Conservation (phyloP, 1,140 invertebrate genomes). For the Cyclargus thomasi region DNA sequence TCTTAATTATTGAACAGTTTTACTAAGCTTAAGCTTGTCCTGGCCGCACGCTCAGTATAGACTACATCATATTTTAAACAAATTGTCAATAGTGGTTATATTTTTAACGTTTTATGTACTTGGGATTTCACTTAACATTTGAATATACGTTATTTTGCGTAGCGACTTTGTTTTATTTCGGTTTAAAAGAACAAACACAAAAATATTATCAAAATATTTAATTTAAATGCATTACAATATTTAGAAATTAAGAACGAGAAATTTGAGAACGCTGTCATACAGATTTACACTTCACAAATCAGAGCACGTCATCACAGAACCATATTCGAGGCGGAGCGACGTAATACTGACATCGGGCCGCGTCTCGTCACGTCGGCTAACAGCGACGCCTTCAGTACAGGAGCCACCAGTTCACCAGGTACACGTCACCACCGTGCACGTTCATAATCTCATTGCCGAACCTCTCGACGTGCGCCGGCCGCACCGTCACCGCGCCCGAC, state of each 20-base stretch:
- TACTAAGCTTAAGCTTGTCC: too few species aligned
- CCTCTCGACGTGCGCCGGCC: not conserved
- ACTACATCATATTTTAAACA: not conserved
- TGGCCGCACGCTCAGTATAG: too few species aligned
- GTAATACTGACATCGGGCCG: not conserved
- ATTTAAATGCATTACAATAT: not conserved
- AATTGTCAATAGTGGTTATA: not conserved
- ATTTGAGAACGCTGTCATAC: not conserved
- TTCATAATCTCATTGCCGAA: not conserved
- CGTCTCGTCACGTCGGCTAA: too few species aligned
- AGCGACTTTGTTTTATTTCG: not conserved
- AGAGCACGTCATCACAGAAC: not conserved
- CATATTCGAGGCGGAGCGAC: not conserved
- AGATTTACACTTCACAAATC: not conserved
- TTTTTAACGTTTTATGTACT: constrained; percentile 1
- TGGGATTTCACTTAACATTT: constrained; percentile 11
- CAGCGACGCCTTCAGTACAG: not conserved
- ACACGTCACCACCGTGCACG: not conserved
- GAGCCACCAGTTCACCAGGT: not conserved
- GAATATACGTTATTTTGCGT: constrained; percentile 13
- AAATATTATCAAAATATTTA: not conserved
- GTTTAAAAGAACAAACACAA: too few species aligned
- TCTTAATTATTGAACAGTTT: too few species aligned
- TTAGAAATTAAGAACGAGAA: not conserved
- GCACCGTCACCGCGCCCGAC: not conserved